Evolutionary conservation across 2,888 invertebrate species (phyloP).

Genomic region (Eilema depressum): DNA sequence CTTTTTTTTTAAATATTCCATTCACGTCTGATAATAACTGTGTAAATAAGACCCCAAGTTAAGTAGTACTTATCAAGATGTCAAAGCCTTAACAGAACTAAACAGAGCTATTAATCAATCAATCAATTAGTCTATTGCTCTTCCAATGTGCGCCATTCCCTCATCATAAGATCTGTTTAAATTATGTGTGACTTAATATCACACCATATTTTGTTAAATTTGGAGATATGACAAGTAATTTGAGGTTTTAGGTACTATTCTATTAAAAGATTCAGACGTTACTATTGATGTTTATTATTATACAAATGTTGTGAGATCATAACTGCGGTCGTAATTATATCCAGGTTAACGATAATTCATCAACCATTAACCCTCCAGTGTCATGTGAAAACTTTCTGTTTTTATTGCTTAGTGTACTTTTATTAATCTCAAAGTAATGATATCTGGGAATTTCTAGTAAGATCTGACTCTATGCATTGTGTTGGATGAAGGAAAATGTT

Average conservation of each 20-base stretch:
- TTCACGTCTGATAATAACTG: neutral
- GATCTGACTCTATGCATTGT: neutral
- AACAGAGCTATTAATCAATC: too few species aligned
- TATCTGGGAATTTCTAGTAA: neutral
- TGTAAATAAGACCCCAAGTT: too few species aligned
- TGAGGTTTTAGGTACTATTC: neutral
- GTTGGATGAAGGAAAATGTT: conserved; percentile 12
- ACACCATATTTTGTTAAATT: too few species aligned
- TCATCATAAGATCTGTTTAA: too few species aligned
- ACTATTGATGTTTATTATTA: neutral
- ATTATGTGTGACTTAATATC: too few species aligned
- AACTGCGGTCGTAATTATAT: neutral
- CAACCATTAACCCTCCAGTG: neutral
- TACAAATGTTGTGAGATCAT: neutral
- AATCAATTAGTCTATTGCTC: too few species aligned
- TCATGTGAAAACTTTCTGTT: neutral
- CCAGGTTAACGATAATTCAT: neutral
- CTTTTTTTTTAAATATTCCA: neutral
- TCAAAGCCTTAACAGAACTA: too few species aligned
- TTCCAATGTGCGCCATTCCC: too few species aligned
- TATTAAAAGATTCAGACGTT: neutral
- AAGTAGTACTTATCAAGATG: too few species aligned
- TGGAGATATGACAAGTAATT: too few species aligned
- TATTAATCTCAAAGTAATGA: neutral
- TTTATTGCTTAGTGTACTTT: neutral